These are phyloP conservation scores for Sabatieria punctata DNA, from an alignment of 2,888 invertebrate genomes.

Conservation along the genomic window DNA sequence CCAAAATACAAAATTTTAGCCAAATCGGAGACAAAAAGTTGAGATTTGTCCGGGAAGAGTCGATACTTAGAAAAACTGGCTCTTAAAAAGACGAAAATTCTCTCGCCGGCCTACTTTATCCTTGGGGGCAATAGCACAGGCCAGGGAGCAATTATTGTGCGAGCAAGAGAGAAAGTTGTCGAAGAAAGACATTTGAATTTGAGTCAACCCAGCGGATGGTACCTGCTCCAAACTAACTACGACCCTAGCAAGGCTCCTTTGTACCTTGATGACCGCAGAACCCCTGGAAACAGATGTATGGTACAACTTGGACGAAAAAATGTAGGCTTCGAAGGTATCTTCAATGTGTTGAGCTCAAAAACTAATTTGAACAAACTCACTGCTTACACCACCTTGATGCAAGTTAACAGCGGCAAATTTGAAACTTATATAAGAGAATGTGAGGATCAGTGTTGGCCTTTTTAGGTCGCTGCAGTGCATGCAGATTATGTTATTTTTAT, in stretches of 20 bases:
- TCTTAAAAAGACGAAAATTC: no score
- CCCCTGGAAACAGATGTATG: conserved; percentile 41
- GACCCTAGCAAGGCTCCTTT: conserved; percentile 40
- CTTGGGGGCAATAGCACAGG: conserved; percentile 32
- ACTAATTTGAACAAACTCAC: conserved; percentile 44
- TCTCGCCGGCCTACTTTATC: conserved; percentile 44
- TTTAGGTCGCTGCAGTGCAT: no score
- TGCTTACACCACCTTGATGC: conserved; percentile 42
- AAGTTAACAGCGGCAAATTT: conserved; percentile 33
- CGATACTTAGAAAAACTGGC: no score
- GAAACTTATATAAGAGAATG: conserved; percentile 40
- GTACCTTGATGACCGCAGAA: conserved; percentile 41
- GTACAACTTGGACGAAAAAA: conserved; percentile 31
- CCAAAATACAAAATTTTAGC: no score
- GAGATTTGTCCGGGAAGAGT: no score
- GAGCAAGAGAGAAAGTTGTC: conserved; percentile 14
- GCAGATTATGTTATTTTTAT: no score
- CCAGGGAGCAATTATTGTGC: conserved; percentile 17
- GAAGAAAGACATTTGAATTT: conserved; percentile 16
- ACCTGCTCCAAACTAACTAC: conserved; percentile 43
- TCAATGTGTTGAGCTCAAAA: conserved; percentile 40
- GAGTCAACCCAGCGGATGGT: conserved; percentile 28
- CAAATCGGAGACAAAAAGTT: no score
- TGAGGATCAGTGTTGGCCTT: conserved; percentile 39
- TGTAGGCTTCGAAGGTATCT: conserved; percentile 33